Conservation (phyloP, 1,140 invertebrate genomes). For the Temnothorax longispinosus region DNA sequence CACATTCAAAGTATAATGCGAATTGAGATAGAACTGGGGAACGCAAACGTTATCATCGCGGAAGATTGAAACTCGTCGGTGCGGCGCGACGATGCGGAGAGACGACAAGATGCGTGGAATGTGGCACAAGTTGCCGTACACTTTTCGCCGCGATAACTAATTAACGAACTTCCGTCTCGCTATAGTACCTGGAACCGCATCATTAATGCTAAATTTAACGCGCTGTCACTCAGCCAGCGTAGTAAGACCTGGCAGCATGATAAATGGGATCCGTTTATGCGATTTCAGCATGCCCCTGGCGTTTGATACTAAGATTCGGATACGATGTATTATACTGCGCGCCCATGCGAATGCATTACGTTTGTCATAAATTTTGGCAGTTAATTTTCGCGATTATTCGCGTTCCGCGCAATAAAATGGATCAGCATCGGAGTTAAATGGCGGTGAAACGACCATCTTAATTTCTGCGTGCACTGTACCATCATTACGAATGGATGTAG, state of each 20-base stretch:
- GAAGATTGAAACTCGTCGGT: background rate
- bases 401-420: conserved; percentile 51
- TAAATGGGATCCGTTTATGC: conserved; percentile 66
- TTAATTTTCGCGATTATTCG: conserved; percentile 55
- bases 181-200: conserved; percentile 59
- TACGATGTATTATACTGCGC: conserved; percentile 44
- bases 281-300: conserved; percentile 48
- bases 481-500: conserved; percentile 22
- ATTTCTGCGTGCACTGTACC: background rate
- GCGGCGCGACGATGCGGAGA: background rate
- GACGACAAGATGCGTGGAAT: conserved; percentile 28
- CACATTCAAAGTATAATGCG: background rate
- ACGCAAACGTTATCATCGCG: background rate
- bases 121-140: conserved; percentile 32
- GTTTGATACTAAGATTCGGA: conserved; percentile 34
- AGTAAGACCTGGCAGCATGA: conserved; percentile 60
- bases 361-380: conserved; percentile 60
- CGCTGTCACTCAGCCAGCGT: conserved; percentile 64
- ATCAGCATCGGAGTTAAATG: conserved; percentile 39
- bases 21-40: background rate
- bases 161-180: conserved; percentile 60
- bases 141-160: conserved; percentile 60
- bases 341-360: conserved; percentile 48
- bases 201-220: conserved; percentile 71
- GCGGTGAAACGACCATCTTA: conserved; percentile 37